These are phyloP conservation scores for Tragelaphus strepsiceros DNA, from an alignment of 2,113 vertebrate genomes.

Conservation along the genomic window DNA sequence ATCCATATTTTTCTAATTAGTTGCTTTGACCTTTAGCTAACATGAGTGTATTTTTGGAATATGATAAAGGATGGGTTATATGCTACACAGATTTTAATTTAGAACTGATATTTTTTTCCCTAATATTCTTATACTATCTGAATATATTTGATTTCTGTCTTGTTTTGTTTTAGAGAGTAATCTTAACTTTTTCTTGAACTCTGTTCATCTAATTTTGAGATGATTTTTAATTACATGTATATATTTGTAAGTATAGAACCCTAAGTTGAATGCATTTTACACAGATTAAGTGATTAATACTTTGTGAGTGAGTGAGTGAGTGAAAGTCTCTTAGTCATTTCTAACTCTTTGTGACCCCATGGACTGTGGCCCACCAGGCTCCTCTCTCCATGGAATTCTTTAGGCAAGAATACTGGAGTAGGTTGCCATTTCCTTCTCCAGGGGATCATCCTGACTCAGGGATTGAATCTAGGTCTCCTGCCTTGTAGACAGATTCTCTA, in stretches of 20 bases:
- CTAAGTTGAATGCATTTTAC: not conserved
- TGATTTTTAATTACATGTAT: conserved; percentile 7
- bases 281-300: not conserved
- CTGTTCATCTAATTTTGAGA: not conserved
- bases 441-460: not conserved
- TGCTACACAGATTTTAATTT: conserved; percentile 32
- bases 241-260: not conserved
- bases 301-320: not conserved
- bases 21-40: conserved; percentile 24
- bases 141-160: conserved; percentile 37
- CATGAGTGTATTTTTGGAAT: conserved; percentile 2
- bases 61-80: conserved; percentile 16
- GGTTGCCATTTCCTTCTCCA: not conserved
- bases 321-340: not conserved
- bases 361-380: not conserved
- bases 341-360: not conserved
- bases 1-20: not conserved
- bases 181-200: conserved; percentile 26
- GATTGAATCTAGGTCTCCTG: not conserved
- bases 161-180: not conserved
- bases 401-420: not conserved
- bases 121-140: not conserved
- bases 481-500: not conserved
- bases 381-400: not conserved
- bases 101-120: conserved; percentile 2